A percentile compares a stretch with the other conserved stretches of the same genome.
phyloP scores from a whole-genome alignment of 2,113 vertebrate species.

The Rhadina sibilatrix region DNA sequence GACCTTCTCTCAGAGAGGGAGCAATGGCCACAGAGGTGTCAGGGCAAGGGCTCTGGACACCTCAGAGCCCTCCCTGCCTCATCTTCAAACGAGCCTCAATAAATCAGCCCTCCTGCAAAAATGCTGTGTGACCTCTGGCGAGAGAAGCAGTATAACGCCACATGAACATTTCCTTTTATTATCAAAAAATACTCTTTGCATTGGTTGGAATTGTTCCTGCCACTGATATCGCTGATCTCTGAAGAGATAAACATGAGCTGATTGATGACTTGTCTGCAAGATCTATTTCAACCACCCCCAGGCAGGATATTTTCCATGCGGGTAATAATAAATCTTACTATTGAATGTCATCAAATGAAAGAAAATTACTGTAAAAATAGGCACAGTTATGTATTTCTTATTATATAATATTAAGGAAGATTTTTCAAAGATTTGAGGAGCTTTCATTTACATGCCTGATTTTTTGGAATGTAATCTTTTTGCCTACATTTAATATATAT shows the following conservation, averaged over 20 bases:
- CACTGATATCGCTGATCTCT: constrained; percentile 47
- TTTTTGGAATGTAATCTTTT: neutral
- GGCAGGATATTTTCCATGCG: constrained; percentile 60
- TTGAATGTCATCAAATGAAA: constrained; percentile 50
- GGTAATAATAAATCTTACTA: constrained; percentile 66
- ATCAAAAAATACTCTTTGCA: constrained; percentile 44
- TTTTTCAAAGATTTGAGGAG: neutral
- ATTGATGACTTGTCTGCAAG: constrained; percentile 64
- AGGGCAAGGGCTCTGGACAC: neutral
- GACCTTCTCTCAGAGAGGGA: neutral
- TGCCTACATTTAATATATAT: neutral
- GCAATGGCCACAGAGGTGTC: neutral
- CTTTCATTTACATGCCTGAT: neutral
- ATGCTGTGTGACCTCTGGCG: neutral
- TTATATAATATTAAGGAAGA: constrained; percentile 20
- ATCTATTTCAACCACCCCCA: constrained; percentile 59
- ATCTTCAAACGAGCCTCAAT: neutral
- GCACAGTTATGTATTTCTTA: constrained; percentile 45
- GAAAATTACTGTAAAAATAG: constrained; percentile 59
- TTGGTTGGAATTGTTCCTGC: constrained; percentile 54
- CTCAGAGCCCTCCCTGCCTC: neutral
- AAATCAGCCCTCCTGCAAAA: constrained; percentile 31
- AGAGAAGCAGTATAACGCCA: constrained; percentile 8
- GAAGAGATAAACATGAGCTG: constrained; percentile 54
- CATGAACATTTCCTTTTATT: constrained; percentile 55